A percentile compares a stretch with the other conserved stretches of the same genome.
These are phyloP conservation scores for Epistrophe grossulariae DNA, from an alignment of 2,888 invertebrate species.

Conservation along the genomic window DNA sequence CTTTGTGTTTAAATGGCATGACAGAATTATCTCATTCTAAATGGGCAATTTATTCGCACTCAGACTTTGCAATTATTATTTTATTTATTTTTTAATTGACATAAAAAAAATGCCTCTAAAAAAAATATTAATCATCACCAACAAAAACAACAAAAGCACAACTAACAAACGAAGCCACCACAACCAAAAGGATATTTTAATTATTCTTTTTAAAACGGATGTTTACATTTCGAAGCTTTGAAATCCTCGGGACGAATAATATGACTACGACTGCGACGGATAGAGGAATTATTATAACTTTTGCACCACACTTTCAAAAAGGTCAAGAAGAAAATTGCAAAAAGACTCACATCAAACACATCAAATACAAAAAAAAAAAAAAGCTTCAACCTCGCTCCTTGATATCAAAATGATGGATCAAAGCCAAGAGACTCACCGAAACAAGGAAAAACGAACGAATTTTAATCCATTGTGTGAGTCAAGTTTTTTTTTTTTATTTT, in stretches of 20 bases:
- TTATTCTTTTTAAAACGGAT: slow-evolving; percentile 41
- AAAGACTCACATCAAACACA: neutral
- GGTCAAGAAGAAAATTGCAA: slow-evolving; percentile 52
- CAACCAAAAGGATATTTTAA: slow-evolving; percentile 30
- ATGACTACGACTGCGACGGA: neutral
- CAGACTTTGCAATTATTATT: neutral
- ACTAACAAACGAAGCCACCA: slow-evolving; percentile 6
- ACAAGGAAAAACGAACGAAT: slow-evolving; percentile 19
- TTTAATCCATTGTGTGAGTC: slow-evolving; percentile 38
- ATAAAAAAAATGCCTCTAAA: slow-evolving; percentile 12
- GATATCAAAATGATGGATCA: slow-evolving; percentile 36
- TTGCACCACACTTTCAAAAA: slow-evolving; percentile 30
- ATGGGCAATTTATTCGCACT: slow-evolving; percentile 40
- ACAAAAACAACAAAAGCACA: neutral
- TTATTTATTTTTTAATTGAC: slow-evolving; percentile 29
- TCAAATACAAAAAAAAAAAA: neutral
- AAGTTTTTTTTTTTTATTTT: slow-evolving; percentile 4
- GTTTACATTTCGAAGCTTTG: slow-evolving; percentile 46
- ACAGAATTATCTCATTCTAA: neutral
- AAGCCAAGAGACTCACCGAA: slow-evolving; percentile 50
- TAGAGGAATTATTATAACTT: slow-evolving; percentile 4
- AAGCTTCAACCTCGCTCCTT: slow-evolving; percentile 22
- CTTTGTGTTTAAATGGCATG: slow-evolving; percentile 37
- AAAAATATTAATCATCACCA: slow-evolving; percentile 39
- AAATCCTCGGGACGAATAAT: slow-evolving; percentile 33